Evolutionary conservation across 1,140 invertebrate species (phyloP), one percentile per base, ranked within the genome.

Genomic region (Mamestra configurata): DNA sequence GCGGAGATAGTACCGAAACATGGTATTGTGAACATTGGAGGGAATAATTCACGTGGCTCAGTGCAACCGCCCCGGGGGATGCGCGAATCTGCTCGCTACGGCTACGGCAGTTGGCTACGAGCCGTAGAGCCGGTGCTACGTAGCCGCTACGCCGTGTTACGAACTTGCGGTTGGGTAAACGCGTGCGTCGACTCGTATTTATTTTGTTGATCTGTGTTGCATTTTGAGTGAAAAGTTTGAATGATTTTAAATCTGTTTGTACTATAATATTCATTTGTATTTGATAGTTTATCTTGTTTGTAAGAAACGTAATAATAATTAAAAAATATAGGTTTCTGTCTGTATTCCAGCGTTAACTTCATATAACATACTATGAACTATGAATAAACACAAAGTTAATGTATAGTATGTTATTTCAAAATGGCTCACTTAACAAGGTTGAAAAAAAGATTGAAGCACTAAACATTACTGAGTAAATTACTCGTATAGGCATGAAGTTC

Each of bases 81-180:
- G 84, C 85, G 82, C 79, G 79, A 77, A 79, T 79, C 80, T 81
- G 66, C 81, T 81, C 27, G 31, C 73, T 61, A 64, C 73, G 73
- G 85, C 85, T 90, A 89, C 92, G 92, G 86, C 90, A 93, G 91
- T 93, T 86, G 79, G 83, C 88, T 92, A 90, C 91, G 88, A 84
- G 81, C 79, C 88, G 89, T 91, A 89, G 90, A 83, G 57, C 66
- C 75, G 76, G 76, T 79, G 88, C 89, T 91, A 92, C 90, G 87
- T 78, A 79, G 80, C 57, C 57, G 80, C 85, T 88, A 87, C 88
- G 85, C 43, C 80, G 85, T 87, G 84, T 77, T 18, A 75, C 76
- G 81, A 84, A 59, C 66, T 70, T 80, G 81, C 82, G 81, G 18
- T 80, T 75, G 43, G 22, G 51, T 51, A 24, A 78, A 79, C 80